These are phyloP conservation scores for Aporophyla nigra DNA, from an alignment of 2,888 invertebrate genomes.

Conservation along the genomic window DNA sequence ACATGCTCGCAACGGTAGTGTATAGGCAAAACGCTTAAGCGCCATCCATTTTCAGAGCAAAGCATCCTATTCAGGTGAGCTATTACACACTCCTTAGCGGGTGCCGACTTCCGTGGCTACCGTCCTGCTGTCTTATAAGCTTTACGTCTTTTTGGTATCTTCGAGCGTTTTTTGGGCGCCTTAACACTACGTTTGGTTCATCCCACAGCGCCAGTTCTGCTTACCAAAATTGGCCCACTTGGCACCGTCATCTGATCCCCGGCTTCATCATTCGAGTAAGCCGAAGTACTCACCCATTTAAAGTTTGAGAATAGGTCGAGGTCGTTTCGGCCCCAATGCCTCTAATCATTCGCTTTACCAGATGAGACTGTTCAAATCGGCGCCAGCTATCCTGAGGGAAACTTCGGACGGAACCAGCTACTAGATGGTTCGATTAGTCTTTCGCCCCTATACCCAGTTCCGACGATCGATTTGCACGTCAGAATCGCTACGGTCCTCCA, in stretches of 20 bases:
- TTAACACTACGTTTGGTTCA: slow-evolving; percentile 94
- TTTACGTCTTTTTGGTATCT: slow-evolving; percentile 86
- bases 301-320: slow-evolving; percentile 95
- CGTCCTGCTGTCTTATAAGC: slow-evolving; percentile 42
- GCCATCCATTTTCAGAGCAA: slow-evolving; percentile 48
- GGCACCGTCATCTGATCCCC: slow-evolving; percentile 90
- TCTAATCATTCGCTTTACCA: slow-evolving; percentile 95
- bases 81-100: slow-evolving; percentile 82
- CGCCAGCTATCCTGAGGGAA: slow-evolving; percentile 94
- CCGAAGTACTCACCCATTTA: slow-evolving; percentile 93
- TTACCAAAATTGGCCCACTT: slow-evolving; percentile 94
- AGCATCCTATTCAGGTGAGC: slow-evolving; percentile 89
- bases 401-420: slow-evolving; percentile 95
- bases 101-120: slow-evolving; percentile 58
- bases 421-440: slow-evolving; percentile 94
- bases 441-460: slow-evolving; percentile 94
- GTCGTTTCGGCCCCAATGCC: slow-evolving; percentile 93
- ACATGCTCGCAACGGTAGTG: slow-evolving; percentile 82
- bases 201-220: slow-evolving; percentile 95
- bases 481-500: slow-evolving; percentile 94
- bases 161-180: slow-evolving; percentile 92
- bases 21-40: slow-evolving; percentile 87
- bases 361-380: slow-evolving; percentile 89
- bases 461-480: slow-evolving; percentile 95
- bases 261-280: slow-evolving; percentile 91